Evolutionary conservation across 2,113 vertebrate species (phyloP).

Genomic region (Mustelus asterias): DNA sequence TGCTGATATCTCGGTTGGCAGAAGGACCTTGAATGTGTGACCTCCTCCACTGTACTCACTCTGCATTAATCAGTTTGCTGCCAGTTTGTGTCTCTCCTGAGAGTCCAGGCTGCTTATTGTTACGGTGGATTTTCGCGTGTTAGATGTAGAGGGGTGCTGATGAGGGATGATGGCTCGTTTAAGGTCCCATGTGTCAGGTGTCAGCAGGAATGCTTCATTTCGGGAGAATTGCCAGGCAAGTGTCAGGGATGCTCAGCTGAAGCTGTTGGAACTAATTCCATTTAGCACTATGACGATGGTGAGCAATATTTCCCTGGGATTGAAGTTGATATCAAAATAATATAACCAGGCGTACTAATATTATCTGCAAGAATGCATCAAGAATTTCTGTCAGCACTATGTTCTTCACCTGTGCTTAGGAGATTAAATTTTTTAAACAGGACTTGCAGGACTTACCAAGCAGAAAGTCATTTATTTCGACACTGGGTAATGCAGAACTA

Average conservation of each 20-base stretch:
- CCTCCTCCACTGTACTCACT: not conserved
- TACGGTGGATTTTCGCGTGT: not conserved
- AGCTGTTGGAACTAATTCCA: not conserved
- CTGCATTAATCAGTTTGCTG: not conserved
- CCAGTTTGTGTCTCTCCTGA: not conserved
- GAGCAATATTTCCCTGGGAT: not conserved
- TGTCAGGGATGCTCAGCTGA: not conserved
- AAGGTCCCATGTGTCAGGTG: not conserved
- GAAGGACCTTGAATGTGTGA: not conserved
- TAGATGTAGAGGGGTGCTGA: not conserved
- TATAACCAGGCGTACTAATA: not conserved
- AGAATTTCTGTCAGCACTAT: not conserved
- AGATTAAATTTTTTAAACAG: not conserved
- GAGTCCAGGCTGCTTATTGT: not conserved
- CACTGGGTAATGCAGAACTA: not conserved
- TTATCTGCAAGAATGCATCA: not conserved
- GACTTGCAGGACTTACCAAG: not conserved
- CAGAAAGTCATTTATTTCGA: not conserved
- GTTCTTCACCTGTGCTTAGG: not conserved
- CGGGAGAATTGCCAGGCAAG: not conserved
- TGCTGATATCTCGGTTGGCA: not conserved
- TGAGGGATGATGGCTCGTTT: not conserved
- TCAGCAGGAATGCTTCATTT: not conserved
- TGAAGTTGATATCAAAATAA: not conserved
- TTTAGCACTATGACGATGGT: not conserved